Evolutionary conservation across 2,113 vertebrate genomes (phyloP).

Genomic region (Hucho hucho): DNA sequence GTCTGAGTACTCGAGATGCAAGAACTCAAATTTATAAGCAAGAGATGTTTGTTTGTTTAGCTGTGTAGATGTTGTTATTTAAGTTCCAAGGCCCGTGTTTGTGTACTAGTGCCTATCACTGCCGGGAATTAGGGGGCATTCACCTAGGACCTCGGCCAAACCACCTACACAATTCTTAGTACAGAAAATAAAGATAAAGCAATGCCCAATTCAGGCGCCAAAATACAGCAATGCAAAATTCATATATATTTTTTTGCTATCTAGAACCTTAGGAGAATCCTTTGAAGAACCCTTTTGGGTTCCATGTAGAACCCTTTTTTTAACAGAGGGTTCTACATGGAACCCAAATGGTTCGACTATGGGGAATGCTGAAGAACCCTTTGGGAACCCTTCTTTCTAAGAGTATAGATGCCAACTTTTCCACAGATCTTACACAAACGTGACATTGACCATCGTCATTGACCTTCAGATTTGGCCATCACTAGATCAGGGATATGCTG

Average conservation of each 20-base stretch:
- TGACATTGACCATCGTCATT: background rate
- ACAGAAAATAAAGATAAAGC: conserved; percentile 30
- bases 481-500: background rate
- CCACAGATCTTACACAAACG: background rate
- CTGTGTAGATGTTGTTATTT: conserved; percentile 40
- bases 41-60: conserved; percentile 4
- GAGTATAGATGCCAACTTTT: too few relatives aligned
- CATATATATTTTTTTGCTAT: too few relatives aligned
- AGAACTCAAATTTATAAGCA: background rate
- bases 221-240: background rate
- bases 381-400: too few relatives aligned
- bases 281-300: too few relatives aligned
- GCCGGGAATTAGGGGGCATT: conserved; percentile 57
- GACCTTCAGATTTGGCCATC: background rate
- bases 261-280: too few relatives aligned
- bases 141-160: conserved; percentile 40
- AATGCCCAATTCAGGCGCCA: background rate
- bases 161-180: conserved; percentile 52
- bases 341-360: too few relatives aligned
- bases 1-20: too few relatives aligned
- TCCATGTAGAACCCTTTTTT: too few relatives aligned
- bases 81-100: conserved; percentile 59
- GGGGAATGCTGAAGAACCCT: too few relatives aligned
- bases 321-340: too few relatives aligned
- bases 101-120: conserved; percentile 49